phyloP scores from a whole-genome alignment of 1,140 invertebrate species.

The Leptinotarsa lineolata region DNA sequence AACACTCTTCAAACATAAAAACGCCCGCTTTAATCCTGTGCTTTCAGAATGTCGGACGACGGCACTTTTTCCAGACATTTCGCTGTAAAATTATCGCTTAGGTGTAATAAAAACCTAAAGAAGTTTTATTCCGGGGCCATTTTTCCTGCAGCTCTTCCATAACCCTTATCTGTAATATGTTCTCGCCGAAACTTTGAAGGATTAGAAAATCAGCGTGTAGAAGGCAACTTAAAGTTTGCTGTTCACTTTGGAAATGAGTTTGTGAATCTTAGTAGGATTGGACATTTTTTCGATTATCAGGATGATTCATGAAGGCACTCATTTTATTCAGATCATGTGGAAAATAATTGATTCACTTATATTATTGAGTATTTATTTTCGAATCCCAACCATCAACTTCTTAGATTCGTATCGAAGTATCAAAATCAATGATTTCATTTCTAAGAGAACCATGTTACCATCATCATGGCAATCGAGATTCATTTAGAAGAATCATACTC shows the following conservation, averaged over 20 bases:
- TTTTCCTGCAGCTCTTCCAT: background rate
- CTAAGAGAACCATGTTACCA: too few species aligned
- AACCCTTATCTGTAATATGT: conserved; percentile 1
- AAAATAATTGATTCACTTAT: too few species aligned
- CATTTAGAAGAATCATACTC: too few species aligned
- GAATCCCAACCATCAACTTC: too few species aligned
- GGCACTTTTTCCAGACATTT: background rate
- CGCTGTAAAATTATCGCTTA: conserved; percentile 3
- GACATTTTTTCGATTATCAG: background rate
- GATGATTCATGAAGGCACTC: background rate
- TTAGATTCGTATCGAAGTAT: too few species aligned
- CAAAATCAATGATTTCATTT: too few species aligned
- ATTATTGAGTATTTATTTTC: too few species aligned
- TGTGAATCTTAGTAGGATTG: too few species aligned
- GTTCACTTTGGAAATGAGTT: too few species aligned
- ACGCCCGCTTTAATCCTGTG: background rate
- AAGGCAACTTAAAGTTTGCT: too few species aligned
- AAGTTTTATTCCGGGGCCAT: background rate
- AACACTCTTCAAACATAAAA: conserved; percentile 3
- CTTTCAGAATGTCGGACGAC: background rate
- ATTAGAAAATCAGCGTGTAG: background rate
- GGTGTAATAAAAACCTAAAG: background rate
- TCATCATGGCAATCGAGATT: too few species aligned
- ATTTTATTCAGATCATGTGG: background rate
- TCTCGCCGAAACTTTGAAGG: background rate